A percentile compares a stretch with the other conserved stretches of the same genome.
These are phyloP conservation scores for Arrhamphus sclerolepis DNA, from an alignment of 2,797 vertebrate genomes.

Conservation along the genomic window DNA sequence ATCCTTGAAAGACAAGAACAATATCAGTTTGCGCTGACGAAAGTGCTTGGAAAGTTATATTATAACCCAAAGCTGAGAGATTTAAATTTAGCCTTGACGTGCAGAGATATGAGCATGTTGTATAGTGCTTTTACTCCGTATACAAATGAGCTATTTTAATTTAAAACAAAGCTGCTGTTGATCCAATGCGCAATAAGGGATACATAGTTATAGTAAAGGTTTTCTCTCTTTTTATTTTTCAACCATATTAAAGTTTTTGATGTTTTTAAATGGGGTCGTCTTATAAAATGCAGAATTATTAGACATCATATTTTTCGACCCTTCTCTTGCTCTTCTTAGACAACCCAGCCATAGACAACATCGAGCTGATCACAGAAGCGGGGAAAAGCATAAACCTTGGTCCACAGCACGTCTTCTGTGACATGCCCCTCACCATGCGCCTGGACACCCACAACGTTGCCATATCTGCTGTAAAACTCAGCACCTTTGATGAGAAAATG, in stretches of 20 bases:
- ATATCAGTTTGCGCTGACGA: too few relatives aligned
- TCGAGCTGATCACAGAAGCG: constrained; percentile 86
- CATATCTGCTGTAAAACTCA: constrained; percentile 86
- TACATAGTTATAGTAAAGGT: too few relatives aligned
- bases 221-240: too few relatives aligned
- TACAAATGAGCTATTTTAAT: not conserved
- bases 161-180: not conserved
- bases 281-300: not conserved
- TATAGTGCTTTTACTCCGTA: not conserved
- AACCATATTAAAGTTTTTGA: too few relatives aligned
- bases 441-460: constrained; percentile 81
- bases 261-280: too few relatives aligned
- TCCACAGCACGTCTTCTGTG: constrained; percentile 89
- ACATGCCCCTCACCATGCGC: constrained; percentile 89
- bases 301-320: not conserved
- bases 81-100: not conserved
- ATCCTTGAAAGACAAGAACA: not conserved
- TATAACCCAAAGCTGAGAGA: too few relatives aligned
- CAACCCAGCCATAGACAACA: constrained; percentile 83
- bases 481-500: constrained; percentile 93
- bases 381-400: constrained; percentile 86
- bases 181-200: not conserved
- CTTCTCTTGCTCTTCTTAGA: constrained; percentile 41
- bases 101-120: not conserved
- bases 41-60: too few relatives aligned